A percentile compares a stretch with the other conserved stretches of the same genome.
These are phyloP conservation scores for Helicolenus hilgendorfi DNA, from an alignment of 2,797 vertebrate genomes.

Conservation along the genomic window DNA sequence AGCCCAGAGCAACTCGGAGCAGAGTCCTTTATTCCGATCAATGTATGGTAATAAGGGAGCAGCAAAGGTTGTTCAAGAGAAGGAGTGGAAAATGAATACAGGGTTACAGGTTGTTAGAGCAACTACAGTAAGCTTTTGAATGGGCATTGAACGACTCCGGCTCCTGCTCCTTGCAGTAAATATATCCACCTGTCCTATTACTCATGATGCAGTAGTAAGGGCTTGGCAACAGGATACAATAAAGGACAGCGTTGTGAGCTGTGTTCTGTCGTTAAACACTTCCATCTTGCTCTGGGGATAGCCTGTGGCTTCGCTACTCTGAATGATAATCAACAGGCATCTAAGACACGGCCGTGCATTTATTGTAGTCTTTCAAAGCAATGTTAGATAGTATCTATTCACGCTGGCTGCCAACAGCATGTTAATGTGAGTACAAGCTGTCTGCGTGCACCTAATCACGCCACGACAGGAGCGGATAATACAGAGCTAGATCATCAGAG, in stretches of 20 bases:
- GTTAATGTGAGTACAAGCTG: constrained; percentile 49
- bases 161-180: constrained; percentile 1
- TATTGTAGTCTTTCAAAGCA: constrained; percentile 38
- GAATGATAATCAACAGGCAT: constrained; percentile 57
- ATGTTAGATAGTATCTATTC: constrained; percentile 40
- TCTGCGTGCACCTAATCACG: constrained; percentile 43
- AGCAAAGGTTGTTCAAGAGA: constrained; percentile 60
- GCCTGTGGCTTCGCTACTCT: constrained; percentile 35
- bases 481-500: constrained; percentile 60
- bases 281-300: constrained; percentile 31
- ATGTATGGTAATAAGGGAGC: constrained; percentile 81
- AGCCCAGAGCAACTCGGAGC: constrained; percentile 51
- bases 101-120: constrained; percentile 51
- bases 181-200: constrained; percentile 36
- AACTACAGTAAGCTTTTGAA: constrained; percentile 56
- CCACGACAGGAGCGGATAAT: constrained; percentile 31
- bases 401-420: constrained; percentile 27
- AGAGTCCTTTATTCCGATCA: constrained; percentile 77
- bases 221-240: constrained; percentile 26
- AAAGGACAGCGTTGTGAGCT: constrained; percentile 32
- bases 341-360: constrained; percentile 3
- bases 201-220: constrained; percentile 26
- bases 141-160: constrained; percentile 8
- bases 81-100: constrained; percentile 52
- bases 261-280: constrained; percentile 52